Conservation (phyloP, 2,797 vertebrate species). For the Hydrolagus colliei region DNA sequence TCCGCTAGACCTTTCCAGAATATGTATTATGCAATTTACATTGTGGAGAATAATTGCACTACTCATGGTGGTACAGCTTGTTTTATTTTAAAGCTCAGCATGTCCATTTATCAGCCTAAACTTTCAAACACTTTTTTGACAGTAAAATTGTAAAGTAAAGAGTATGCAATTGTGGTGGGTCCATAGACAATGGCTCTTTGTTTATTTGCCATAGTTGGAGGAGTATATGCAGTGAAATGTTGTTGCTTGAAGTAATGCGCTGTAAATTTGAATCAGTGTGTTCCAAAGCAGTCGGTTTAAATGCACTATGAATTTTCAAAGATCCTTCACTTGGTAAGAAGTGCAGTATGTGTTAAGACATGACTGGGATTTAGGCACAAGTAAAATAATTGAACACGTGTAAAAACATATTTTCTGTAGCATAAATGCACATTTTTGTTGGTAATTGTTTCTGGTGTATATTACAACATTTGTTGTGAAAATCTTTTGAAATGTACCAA, state of each 20-base stretch:
- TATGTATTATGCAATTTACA: slow-evolving; percentile 16
- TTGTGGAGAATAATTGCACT: slow-evolving; percentile 7
- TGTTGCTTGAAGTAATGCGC: not conserved
- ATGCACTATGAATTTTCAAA: slow-evolving; percentile 31
- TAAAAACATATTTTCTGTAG: slow-evolving; percentile 33
- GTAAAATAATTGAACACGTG: not conserved
- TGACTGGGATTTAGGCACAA: slow-evolving; percentile 24
- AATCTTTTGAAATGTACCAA: slow-evolving; percentile 33
- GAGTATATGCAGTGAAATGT: not conserved
- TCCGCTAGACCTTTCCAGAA: not conserved
- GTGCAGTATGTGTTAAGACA: slow-evolving; percentile 33
- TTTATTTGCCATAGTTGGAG: not conserved
- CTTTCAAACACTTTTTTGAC: not conserved
- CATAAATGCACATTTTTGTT: slow-evolving; percentile 33
- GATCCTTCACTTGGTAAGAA: slow-evolving; percentile 27
- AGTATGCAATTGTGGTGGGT: not conserved
- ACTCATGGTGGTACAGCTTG: not conserved
- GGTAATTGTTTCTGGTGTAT: slow-evolving; percentile 34
- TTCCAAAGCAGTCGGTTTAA: slow-evolving; percentile 24
- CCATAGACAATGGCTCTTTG: slow-evolving; percentile 9
- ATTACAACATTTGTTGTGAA: slow-evolving; percentile 32
- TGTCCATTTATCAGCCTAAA: not conserved
- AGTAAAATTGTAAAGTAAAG: slow-evolving; percentile 21
- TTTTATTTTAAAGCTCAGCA: slow-evolving; percentile 15
- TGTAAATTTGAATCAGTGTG: slow-evolving; percentile 9